Percentiles rank a stretch among this genome's conserved stretches.
Evolutionary conservation across 2,797 vertebrate genomes (phyloP).

Genomic region (Acanthis flammea): DNA sequence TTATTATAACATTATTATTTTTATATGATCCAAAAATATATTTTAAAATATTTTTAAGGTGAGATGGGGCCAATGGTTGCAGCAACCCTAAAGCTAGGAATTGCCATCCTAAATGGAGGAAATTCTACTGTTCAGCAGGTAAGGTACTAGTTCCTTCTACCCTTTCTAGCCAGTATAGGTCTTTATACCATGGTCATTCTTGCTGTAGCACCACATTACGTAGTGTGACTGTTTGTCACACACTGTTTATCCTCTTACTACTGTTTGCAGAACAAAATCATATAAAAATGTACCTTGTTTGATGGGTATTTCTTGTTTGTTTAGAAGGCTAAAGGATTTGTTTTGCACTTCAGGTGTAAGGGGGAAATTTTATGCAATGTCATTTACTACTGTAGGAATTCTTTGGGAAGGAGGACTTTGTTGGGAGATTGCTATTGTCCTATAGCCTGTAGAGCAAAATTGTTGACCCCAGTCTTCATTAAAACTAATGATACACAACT

Average conservation of each 20-base stretch:
- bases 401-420: background rate
- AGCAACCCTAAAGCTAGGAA: conserved; percentile 92
- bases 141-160: background rate
- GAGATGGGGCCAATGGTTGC: conserved; percentile 96
- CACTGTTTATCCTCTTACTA: background rate
- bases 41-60: conserved; percentile 74
- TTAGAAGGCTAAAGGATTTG: background rate
- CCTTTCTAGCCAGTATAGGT: background rate
- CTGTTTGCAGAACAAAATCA: background rate
- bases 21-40: background rate
- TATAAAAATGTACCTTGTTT: background rate
- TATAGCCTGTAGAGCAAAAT: background rate
- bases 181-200: background rate
- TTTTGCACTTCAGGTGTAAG: background rate
- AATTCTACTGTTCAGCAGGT: conserved; percentile 97
- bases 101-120: conserved; percentile 93
- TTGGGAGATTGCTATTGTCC: background rate
- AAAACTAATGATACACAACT: background rate
- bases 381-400: background rate
- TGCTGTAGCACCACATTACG: fast-evolving
- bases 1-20: background rate
- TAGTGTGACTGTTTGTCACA: background rate
- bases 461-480: background rate
- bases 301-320: background rate
- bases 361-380: background rate